Evolutionary conservation across 2,888 invertebrate species (phyloP).

Genomic region (Microctonus aethiopoides): DNA sequence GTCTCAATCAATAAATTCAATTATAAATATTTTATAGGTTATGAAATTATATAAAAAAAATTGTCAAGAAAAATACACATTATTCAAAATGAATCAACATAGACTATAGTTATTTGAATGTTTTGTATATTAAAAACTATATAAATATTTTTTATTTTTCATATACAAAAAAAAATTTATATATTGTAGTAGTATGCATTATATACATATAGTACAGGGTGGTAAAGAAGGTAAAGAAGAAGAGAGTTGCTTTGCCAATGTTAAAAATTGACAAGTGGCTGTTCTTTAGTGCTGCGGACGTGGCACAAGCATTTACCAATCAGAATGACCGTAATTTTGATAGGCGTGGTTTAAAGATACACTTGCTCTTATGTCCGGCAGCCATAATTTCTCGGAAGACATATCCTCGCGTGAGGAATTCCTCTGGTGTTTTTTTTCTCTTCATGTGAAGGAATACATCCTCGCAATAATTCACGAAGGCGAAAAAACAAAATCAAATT

Average conservation of each 20-base stretch:
- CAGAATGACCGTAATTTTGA: conserved; percentile 48
- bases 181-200: neutral
- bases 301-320: conserved; percentile 59
- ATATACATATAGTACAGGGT: neutral
- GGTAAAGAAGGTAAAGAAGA: neutral
- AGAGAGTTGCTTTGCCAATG: conserved; percentile 9
- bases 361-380: conserved; percentile 49
- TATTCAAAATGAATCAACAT: too few relatives aligned
- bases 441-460: conserved; percentile 14
- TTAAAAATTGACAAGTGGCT: conserved; percentile 44
- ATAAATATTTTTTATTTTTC: too few relatives aligned
- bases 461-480: conserved; percentile 8
- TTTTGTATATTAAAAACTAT: too few relatives aligned
- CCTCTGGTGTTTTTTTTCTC: conserved; percentile 37
- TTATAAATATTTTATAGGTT: too few relatives aligned
- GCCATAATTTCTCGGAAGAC: conserved; percentile 57
- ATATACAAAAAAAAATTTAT: too few relatives aligned
- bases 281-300: too few relatives aligned
- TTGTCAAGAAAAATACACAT: too few relatives aligned
- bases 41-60: too few relatives aligned
- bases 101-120: too few relatives aligned
- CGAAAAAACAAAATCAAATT: neutral
- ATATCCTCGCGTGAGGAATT: conserved; percentile 48
- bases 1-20: neutral
- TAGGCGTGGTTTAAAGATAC: conserved; percentile 60